Evolutionary conservation across 2,113 vertebrate species (phyloP), one percentile per base, ranked within the genome.

Genomic region (Melanotaenia duboulayi): DNA sequence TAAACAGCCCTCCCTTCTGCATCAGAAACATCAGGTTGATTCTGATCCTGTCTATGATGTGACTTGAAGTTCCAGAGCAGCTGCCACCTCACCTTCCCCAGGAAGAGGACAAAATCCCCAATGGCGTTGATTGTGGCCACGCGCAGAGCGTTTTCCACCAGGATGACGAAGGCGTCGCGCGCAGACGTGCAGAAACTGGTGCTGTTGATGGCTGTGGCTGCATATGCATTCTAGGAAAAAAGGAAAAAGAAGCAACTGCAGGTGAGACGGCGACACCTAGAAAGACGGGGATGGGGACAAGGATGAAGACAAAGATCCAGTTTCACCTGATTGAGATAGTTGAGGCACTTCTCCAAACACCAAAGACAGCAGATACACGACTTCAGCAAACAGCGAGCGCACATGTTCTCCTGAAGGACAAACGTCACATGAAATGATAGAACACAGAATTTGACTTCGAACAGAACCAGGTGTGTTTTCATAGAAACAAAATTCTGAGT

Each of bases 291-390:
- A 9, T 3, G 1, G 20, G 25, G 25, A n/a, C 0, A 9, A 2
- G 19, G 25, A 20, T 12, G 19, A 16, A 11, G 4, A 40, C 9
- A 23, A 7, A 13, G 9, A 22, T 12, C 13, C 4, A 35, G 0
- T 16, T 1, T 57, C 60, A 99, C 98, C 96, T 99, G 97, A 92
- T 99, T 99, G 93, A 99, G 94, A 92, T 97, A 99, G 90, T 96
- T 97, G 91, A 99, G 98, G 96, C 97, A 99, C 96, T 98, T 99
- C 94, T 99, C 98, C 92, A 99, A 91, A 96, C 97, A 99, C 98
- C 98, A 99, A 92, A 99, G 95, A 88, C 97, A 99, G 94, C 98
- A 99, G 91, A 99, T 98, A 85, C 98, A 99, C 35, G 97, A 92
- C 87, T 98, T 99, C 73, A 99, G 92, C 93, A 98, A 90, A 88